Evolutionary conservation across 1,140 invertebrate species (phyloP).

Genomic region (Sinonovacula constricta): DNA sequence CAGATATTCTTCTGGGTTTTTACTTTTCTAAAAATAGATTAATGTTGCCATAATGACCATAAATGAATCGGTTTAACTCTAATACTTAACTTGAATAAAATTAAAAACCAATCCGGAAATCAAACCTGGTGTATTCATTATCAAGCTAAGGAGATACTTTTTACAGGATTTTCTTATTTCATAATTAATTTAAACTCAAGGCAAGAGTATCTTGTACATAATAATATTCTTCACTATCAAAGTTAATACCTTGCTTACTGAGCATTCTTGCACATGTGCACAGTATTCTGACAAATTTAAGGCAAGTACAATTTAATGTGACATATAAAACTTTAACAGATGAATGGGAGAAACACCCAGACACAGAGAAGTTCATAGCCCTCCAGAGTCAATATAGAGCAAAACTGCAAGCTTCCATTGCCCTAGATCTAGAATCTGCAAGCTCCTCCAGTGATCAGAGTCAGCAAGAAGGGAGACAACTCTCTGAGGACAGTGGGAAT

Average conservation of each 20-base stretch:
- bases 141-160: not conserved
- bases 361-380: slow-evolving; percentile 48
- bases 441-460: slow-evolving; percentile 21
- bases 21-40: too few relatives aligned
- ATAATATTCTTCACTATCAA: not conserved
- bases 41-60: too few relatives aligned
- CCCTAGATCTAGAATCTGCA: slow-evolving; percentile 25
- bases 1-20: too few relatives aligned
- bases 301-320: not conserved
- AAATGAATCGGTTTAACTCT: too few relatives aligned
- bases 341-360: slow-evolving; percentile 44
- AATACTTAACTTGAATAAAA: too few relatives aligned
- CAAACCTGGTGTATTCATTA: too few relatives aligned
- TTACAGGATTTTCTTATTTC: not conserved
- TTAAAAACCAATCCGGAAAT: too few relatives aligned
- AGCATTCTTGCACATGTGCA: not conserved
- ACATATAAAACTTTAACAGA: slow-evolving; percentile 34
- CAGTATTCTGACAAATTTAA: not conserved
- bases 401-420: slow-evolving; percentile 31
- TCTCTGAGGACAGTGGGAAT: slow-evolving; percentile 19
- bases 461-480: slow-evolving; percentile 5
- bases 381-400: slow-evolving; percentile 35
- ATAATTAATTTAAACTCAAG: not conserved
- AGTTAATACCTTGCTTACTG: not conserved
- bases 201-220: not conserved